A percentile compares a stretch with the other conserved stretches of the same genome.
These are phyloP conservation scores for Penaeus monodon DNA, from an alignment of 2,888 invertebrate species.

Conservation along the genomic window DNA sequence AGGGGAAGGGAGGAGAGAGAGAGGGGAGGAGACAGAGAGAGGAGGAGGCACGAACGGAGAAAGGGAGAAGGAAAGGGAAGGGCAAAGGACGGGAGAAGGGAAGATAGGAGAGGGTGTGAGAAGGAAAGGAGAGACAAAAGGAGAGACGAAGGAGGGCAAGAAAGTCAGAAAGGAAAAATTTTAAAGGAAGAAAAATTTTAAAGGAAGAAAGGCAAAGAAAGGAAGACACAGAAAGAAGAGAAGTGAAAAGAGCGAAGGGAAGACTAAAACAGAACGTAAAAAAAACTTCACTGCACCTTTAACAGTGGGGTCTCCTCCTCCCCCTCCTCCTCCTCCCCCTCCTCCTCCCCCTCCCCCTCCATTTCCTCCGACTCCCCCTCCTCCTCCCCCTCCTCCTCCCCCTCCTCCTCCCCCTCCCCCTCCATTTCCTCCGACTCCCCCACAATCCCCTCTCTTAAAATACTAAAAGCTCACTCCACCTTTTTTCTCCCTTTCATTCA, in stretches of 20 bases:
- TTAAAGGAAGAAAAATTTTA: no score
- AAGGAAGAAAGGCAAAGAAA: no score
- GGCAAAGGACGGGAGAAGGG: background rate
- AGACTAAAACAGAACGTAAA: no score
- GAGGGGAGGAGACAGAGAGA: background rate
- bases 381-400: no score
- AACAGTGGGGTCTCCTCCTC: no score
- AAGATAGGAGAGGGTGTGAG: background rate
- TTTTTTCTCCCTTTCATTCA: background rate
- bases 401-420: background rate
- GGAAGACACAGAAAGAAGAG: no score
- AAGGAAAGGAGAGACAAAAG: no score
- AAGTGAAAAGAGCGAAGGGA: no score
- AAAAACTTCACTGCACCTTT: no score
- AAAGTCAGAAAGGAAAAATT: background rate
- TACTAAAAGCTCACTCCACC: background rate
- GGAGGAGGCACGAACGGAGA: background rate
- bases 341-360: background rate
- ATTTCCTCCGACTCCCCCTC: background rate
- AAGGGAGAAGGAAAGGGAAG: background rate
- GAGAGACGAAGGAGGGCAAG: background rate
- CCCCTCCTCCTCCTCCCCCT: no score
- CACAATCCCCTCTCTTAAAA: background rate
- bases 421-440: background rate
- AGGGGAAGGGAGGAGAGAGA: no score